A percentile compares a stretch with the other conserved stretches of the same genome.
Conservation (phyloP, 2,113 vertebrate genomes). For the Silurus meridionalis region DNA sequence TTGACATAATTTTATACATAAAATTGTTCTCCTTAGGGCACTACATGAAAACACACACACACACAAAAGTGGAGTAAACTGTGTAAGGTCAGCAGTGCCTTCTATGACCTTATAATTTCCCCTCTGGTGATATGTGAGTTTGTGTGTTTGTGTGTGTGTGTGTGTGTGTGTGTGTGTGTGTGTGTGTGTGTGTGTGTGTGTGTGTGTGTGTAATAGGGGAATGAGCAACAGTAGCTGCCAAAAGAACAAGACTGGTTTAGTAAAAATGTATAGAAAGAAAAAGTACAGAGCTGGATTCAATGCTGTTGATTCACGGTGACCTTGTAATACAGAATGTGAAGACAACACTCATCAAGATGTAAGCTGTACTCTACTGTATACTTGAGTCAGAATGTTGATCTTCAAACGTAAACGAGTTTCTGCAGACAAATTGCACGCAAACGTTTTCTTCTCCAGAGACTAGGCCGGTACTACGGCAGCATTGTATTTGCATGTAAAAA, state of each 20-base stretch:
- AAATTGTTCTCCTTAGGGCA: not conserved
- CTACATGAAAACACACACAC: not conserved
- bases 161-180: not conserved
- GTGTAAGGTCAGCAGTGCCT: conserved; percentile 2
- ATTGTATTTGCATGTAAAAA: too few species aligned
- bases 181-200: not conserved
- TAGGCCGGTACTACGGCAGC: too few species aligned
- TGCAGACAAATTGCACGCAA: too few species aligned
- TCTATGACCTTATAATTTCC: not conserved
- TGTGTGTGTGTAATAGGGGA: not conserved
- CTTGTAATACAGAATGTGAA: not conserved
- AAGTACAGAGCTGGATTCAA: too few species aligned
- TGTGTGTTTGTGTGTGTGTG: conserved; percentile 9
- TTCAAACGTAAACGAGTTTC: not conserved
- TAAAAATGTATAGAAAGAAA: not conserved
- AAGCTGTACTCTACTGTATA: not conserved
- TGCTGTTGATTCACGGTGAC: not conserved
- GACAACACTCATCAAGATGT: not conserved
- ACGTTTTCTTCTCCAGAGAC: not conserved
- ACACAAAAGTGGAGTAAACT: not conserved
- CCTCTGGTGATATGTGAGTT: not conserved
- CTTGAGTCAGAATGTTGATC: not conserved
- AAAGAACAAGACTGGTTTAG: not conserved
- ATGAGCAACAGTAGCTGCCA: not conserved
- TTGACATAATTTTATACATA: not conserved